A percentile compares a stretch with the other conserved stretches of the same genome.
phyloP scores from a whole-genome alignment of 1,140 invertebrate genomes.

The Drusus annulatus region DNA sequence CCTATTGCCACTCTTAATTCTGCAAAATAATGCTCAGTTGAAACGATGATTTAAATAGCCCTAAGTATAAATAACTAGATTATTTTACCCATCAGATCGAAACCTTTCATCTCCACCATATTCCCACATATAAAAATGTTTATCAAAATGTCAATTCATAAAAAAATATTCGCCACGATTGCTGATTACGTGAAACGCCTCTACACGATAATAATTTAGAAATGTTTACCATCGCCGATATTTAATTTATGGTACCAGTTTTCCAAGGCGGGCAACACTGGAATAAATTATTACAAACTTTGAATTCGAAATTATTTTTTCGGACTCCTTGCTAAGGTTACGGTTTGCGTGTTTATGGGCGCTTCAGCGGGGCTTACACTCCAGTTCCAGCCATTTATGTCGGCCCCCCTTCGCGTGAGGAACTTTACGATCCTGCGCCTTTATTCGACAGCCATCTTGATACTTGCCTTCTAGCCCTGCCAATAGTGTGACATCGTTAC shows the following conservation, averaged over 20 bases:
- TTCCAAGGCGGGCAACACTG: not conserved
- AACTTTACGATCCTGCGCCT: conserved; percentile 36
- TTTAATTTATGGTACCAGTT: not conserved
- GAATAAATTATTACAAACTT: conserved; percentile 5
- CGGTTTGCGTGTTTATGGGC: conserved; percentile 24
- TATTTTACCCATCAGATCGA: too few relatives aligned
- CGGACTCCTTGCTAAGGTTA: conserved; percentile 8
- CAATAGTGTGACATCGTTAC: conserved; percentile 5
- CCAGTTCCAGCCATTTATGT: conserved; percentile 24
- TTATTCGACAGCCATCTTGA: conserved; percentile 41
- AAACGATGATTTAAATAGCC: too few relatives aligned
- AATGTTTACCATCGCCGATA: not conserved
- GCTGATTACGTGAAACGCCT: not conserved
- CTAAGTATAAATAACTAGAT: too few relatives aligned
- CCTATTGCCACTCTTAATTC: too few relatives aligned
- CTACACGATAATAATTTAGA: not conserved
- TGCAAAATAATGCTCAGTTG: too few relatives aligned
- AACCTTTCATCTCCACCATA: too few relatives aligned
- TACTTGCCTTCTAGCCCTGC: not conserved
- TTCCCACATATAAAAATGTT: too few relatives aligned
- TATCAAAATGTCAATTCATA: not conserved
- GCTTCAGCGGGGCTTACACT: not conserved
- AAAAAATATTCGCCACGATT: not conserved
- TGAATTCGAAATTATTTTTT: not conserved
- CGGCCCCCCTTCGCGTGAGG: not conserved